Conservation (phyloP, 2,113 vertebrate species). For the Anthoscopus minutus region DNA sequence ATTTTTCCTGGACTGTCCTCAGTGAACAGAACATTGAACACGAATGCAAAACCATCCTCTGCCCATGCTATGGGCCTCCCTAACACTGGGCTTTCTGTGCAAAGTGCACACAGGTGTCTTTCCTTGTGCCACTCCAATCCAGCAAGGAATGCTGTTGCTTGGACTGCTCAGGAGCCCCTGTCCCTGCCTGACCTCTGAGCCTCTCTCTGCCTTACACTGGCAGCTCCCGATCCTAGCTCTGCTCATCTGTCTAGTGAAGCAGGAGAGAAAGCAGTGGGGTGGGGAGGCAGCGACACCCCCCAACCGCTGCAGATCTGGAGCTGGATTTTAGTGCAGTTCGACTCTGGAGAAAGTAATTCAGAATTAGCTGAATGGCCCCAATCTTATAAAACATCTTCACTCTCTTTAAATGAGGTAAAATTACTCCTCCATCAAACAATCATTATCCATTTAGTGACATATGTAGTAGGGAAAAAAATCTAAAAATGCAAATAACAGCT, state of each 20-base stretch:
- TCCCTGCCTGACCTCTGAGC: not conserved
- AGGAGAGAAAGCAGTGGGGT: not conserved
- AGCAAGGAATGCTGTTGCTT: not conserved
- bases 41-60: not conserved
- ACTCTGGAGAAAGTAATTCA: not conserved
- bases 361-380: not conserved
- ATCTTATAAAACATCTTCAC: not conserved
- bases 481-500: not conserved
- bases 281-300: accelerated
- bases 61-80: accelerated
- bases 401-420: not conserved
- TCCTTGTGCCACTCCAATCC: not conserved
- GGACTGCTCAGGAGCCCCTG: not conserved
- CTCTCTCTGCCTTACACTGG: not conserved
- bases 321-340: not conserved
- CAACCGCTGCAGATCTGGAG: accelerated
- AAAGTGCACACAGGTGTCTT: accelerated
- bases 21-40: not conserved
- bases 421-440: not conserved
- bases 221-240: not conserved
- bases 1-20: not conserved
- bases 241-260: not conserved
- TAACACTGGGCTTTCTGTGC: accelerated
- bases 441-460: not conserved
- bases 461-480: not conserved